Evolutionary conservation across 2,113 vertebrate genomes (phyloP).

Genomic region (Rhegmatorhina hoffmannsi): DNA sequence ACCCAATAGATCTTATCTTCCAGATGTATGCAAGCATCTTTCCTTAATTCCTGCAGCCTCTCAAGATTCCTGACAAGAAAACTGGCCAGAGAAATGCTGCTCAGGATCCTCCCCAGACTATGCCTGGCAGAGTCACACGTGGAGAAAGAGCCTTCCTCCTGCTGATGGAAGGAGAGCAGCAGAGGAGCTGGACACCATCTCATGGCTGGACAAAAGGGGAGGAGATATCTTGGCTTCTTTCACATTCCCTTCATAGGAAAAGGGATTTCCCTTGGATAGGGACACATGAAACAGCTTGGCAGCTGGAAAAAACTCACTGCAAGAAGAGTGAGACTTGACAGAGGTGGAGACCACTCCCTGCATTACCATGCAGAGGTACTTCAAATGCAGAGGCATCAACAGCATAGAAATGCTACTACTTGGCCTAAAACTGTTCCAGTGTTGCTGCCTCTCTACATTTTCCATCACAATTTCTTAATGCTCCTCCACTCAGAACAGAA

Average conservation of each 20-base stretch:
- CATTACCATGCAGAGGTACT: accelerated
- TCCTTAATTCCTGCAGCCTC: neutral
- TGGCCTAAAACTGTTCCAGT: neutral
- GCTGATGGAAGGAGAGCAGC: neutral
- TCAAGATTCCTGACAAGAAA: neutral
- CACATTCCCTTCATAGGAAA: neutral
- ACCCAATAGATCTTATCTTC: neutral
- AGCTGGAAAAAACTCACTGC: neutral
- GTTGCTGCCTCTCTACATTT: neutral
- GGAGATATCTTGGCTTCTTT: neutral
- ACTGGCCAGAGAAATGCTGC: neutral
- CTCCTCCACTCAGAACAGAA: neutral
- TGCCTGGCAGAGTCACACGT: accelerated
- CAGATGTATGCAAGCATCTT: neutral
- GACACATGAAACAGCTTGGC: neutral
- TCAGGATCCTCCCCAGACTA: neutral
- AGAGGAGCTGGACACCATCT: neutral
- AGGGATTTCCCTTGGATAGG: constrained; percentile 1
- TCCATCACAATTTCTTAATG: neutral
- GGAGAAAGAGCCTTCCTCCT: neutral
- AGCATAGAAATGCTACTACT: neutral
- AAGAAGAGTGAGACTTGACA: neutral
- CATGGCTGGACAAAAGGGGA: neutral
- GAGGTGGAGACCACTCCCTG: neutral
- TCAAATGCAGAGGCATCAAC: neutral